A percentile compares a stretch with the other conserved stretches of the same genome.
These are phyloP conservation scores for Microplitis deprimator DNA, from an alignment of 2,888 invertebrate genomes.

Conservation along the genomic window DNA sequence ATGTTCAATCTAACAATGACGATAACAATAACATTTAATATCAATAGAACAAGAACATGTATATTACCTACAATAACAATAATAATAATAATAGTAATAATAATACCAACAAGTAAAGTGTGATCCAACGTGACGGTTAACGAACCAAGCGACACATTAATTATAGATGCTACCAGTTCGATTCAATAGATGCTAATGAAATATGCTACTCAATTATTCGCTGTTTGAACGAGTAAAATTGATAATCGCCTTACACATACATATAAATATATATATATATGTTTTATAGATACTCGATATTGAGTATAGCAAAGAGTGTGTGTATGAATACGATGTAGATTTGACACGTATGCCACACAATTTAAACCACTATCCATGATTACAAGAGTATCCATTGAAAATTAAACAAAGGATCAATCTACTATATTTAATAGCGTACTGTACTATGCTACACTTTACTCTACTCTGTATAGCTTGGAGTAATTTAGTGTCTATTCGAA, in stretches of 20 bases:
- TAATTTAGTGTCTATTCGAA: not conserved
- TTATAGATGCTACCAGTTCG: slow-evolving; percentile 57
- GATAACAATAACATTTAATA: not conserved
- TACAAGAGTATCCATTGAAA: slow-evolving; percentile 5
- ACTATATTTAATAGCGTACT: not conserved
- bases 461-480: not conserved
- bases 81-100: not conserved
- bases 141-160: slow-evolving; percentile 55
- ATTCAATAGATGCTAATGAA: slow-evolving; percentile 62
- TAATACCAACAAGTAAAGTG: not conserved
- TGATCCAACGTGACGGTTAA: slow-evolving; percentile 34
- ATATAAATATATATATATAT: not conserved
- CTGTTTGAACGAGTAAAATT: slow-evolving; percentile 62
- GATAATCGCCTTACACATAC: slow-evolving; percentile 47
- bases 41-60: not conserved
- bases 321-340: not conserved
- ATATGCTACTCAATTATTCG: slow-evolving; percentile 64
- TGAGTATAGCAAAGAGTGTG: not conserved
- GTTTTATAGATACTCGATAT: not conserved
- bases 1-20: not conserved
- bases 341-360: not conserved
- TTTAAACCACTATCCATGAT: not conserved
- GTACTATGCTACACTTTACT: not conserved
- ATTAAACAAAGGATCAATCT: not conserved
- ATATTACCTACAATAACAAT: not conserved